Percentiles rank a stretch among this genome's conserved stretches.
phyloP scores from a whole-genome alignment of 2,113 vertebrate genomes.

The Albula goreensis region DNA sequence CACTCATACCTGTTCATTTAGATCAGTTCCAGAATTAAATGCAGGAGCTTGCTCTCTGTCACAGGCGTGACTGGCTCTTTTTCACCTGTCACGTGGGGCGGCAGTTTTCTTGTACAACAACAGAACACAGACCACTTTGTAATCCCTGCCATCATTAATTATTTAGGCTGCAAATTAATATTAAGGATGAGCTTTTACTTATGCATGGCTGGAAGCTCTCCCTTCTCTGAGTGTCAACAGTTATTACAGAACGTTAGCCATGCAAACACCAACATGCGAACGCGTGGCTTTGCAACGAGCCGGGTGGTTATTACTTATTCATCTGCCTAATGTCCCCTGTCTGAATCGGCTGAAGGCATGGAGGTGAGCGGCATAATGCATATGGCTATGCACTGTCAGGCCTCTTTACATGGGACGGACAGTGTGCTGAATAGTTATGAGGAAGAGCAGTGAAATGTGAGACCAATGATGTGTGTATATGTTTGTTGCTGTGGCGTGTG shows the following conservation, averaged over 20 bases:
- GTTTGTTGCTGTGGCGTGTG: neutral
- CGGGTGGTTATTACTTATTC: conserved; percentile 47
- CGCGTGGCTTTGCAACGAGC: conserved; percentile 21
- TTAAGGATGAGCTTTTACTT: conserved; percentile 54
- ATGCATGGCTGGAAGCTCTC: conserved; percentile 40
- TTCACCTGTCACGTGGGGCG: neutral
- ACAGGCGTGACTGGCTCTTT: neutral
- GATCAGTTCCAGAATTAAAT: neutral
- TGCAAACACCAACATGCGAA: conserved; percentile 44
- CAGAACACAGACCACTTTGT: conserved; percentile 26
- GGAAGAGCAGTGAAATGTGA: neutral
- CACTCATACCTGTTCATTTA: neutral
- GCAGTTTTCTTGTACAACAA: conserved; percentile 25
- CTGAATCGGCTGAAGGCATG: neutral
- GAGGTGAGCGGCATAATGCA: neutral
- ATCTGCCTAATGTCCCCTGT: conserved; percentile 30
- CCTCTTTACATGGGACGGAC: neutral
- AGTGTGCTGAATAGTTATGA: conserved; percentile 4
- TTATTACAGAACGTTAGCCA: conserved; percentile 50
- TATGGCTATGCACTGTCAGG: neutral
- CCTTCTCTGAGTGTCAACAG: conserved; percentile 49
- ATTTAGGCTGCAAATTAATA: conserved; percentile 52
- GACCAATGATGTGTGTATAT: neutral
- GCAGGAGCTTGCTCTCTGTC: neutral
- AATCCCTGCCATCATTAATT: conserved; percentile 45